Base-by-base conservation (phyloP, 2,888 invertebrate species). In the Fissipunctia ypsillon region DNA sequence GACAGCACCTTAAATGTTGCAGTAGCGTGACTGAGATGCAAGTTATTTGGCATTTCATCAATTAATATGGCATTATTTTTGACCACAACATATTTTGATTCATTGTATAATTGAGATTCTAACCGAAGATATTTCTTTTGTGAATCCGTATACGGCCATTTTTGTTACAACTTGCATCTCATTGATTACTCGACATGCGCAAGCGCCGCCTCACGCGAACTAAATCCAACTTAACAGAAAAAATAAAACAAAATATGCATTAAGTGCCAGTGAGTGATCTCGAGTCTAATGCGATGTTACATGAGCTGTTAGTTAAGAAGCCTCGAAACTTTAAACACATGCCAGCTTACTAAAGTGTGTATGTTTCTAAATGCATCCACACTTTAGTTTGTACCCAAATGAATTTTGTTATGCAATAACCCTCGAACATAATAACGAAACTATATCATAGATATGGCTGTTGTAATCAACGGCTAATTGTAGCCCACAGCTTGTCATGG, bases 181-280 rank as follows among this genome's bases (percentile, higher is more conserved):
- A 69, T 63, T 50, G 35, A 61, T 84, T 76, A 76, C 63, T 70
- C 52, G 75, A 70, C 87, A 85, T 89, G 88, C 90, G 85, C 73
- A 88, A 89, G 89, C 89, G 84, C 79, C 83, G 85, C 71, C 81
- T 82, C 83, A 80, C 85, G 84, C 85, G 79, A 86, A 87, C 85
- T 84, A 71, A 85, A 83, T 78, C 80, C 66, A 86, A 88, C 86
- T 81, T 75, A 87, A 88, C 82, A 73, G 71, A 86, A 87, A 84
- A 88, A 90, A 85, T 81, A 81, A 88, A 88, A 86, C 84, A 87
- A 85, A 87, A 88, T 84, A 87, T 80, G 88, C 89, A 78, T 78
- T 81, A 90, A 78, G 93, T 93, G 93, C 91, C 76, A 85, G 88
- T 91, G 93, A 85, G 88, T 86, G 86, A 87, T 70, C 12, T 88